Conservation (phyloP, 2,888 invertebrate species). For the Epinotia bilunana region DNA sequence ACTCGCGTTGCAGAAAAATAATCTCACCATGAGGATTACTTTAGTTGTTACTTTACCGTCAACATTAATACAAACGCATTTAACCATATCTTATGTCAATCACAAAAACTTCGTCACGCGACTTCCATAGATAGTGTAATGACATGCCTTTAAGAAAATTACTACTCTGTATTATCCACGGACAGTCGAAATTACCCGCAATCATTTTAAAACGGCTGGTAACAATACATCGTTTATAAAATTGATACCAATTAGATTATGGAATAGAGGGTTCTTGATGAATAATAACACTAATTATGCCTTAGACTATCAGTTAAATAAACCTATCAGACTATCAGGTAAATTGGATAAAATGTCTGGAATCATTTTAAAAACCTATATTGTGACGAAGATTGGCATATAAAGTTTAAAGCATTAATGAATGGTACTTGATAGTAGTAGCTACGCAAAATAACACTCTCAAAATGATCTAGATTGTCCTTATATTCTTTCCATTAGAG, state of each 20-base stretch:
- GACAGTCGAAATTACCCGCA: slow-evolving; percentile 15
- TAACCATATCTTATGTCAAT: background rate
- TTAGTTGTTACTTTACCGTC: background rate
- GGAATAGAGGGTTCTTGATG: background rate
- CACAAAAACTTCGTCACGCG: background rate
- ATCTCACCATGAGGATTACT: too few species aligned
- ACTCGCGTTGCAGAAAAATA: too few species aligned
- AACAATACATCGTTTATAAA: slow-evolving; percentile 15
- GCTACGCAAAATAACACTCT: too few species aligned
- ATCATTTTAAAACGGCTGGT: slow-evolving; percentile 20
- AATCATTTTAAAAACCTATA: too few species aligned
- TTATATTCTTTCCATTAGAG: too few species aligned
- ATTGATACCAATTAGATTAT: slow-evolving; percentile 13
- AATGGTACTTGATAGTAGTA: too few species aligned
- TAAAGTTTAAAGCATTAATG: too few species aligned
- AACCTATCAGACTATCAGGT: too few species aligned
- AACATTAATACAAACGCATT: background rate
- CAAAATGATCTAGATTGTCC: too few species aligned
- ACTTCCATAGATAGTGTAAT: slow-evolving; percentile 1
- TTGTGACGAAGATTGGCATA: too few species aligned
- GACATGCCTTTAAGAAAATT: slow-evolving; percentile 25
- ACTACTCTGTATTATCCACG: slow-evolving; percentile 2
- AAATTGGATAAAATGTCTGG: too few species aligned
- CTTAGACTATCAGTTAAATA: background rate
- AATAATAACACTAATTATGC: background rate